Evolutionary conservation across 1,140 invertebrate genomes (phyloP), one percentile per base, ranked within the genome.

Genomic region (Drosophila pectinifera): DNA sequence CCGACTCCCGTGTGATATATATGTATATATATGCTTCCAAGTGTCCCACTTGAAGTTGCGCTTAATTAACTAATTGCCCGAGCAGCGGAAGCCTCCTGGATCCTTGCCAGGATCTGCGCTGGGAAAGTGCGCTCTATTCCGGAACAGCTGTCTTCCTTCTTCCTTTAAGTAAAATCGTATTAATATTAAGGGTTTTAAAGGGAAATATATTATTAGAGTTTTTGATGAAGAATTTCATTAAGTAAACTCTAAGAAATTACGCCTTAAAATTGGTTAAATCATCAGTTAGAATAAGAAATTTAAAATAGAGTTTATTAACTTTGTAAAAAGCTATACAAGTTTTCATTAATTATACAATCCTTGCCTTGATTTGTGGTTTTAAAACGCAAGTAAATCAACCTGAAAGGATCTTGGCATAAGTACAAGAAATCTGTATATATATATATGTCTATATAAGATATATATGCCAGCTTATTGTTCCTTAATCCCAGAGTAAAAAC

Each of bases 1-100:
- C n/a, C n/a, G n/a, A n/a, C n/a, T n/a, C n/a, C n/a, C n/a, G n/a
- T n/a, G n/a, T n/a, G n/a, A n/a, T n/a, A n/a, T n/a, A n/a, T n/a
- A n/a, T 11, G 62, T 79, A 88, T 72, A 82, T 78, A 79, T 74
- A 63, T 56, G 24, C 18, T 76, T 72, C 59, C 43, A 51, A 81
- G 63, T 78, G 72, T 84, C 70, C 63, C 58, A 72, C 83, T 82
- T 59, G 51, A 86, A 82, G 75, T 53, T 81, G 51, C 69, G 69
- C 82, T 79, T 88, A 78, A 86, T 86, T 86, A 86, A 78, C 82
- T 85, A 85, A 86, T 86, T 88, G 74, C 74, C 59, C 26, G 48
- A 41, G 26, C 61, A 51, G 39, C 43, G 36, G 10, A 53, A 18
- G 53, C 53, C 14, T 14, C 3, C n/a, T 18, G 22, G 6, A 45